Evolutionary conservation across 2,888 invertebrate genomes (phyloP).

Genomic region (Cantharis nigra): DNA sequence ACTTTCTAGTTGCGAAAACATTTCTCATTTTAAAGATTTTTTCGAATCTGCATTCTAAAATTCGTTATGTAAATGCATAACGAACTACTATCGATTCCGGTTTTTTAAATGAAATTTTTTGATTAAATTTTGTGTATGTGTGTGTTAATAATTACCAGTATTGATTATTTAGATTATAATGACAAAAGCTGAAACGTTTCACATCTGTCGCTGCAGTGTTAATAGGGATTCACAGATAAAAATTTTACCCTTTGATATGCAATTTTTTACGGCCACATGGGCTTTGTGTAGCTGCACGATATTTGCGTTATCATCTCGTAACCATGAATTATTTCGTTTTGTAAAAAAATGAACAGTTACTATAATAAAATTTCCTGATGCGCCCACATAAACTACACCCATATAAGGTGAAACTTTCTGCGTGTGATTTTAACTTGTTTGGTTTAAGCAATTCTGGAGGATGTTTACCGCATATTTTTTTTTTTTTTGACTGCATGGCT

Average conservation of each 20-base stretch:
- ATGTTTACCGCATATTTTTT: background rate
- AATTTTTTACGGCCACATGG: conserved; percentile 34
- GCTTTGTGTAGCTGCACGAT: background rate
- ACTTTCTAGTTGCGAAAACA: background rate
- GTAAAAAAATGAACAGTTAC: background rate
- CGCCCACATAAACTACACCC: background rate
- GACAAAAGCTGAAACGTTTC: conserved; percentile 22
- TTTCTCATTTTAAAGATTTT: too few relatives aligned
- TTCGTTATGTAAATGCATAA: background rate
- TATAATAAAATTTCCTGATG: background rate
- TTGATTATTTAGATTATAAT: conserved; percentile 1
- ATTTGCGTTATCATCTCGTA: background rate
- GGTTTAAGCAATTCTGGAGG: background rate
- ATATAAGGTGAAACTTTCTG: background rate
- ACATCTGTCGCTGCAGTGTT: conserved; percentile 30
- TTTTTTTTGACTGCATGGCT: background rate
- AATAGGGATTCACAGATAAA: conserved; percentile 28
- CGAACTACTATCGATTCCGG: background rate
- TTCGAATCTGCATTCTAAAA: background rate
- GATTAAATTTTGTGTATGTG: background rate
- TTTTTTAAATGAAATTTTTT: background rate
- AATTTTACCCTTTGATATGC: conserved; percentile 33
- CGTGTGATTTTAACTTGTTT: background rate
- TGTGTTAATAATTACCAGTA: background rate
- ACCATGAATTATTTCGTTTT: background rate